Evolutionary conservation across 2,113 vertebrate genomes (phyloP), one percentile per base, ranked within the genome.

Genomic region (Chaetodon trifascialis): DNA sequence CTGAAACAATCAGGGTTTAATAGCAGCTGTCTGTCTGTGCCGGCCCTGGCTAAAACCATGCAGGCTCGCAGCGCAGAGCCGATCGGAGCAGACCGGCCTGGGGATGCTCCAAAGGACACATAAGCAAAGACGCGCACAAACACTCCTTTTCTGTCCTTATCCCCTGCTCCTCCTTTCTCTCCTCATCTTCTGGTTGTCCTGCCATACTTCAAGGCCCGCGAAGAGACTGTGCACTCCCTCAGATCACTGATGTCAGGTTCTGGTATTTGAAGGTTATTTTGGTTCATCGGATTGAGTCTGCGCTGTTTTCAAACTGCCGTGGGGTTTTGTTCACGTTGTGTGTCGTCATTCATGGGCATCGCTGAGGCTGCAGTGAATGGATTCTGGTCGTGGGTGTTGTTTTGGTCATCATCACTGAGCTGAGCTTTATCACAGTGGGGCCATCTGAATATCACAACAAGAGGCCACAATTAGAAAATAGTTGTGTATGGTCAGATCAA

Each of bases 1-100:
- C 97, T 95, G 96, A 97, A 97, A 96, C 96, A 94, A 97, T 97
- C 95, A 73, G 92, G 95, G 95, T 97, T 97, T 97, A 96, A 96
- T 96, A 96, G 95, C 95, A 94, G 95, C 96, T 94, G 96, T 96
- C 91, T 93, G 88, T 95, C 95, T 82, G 87, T 83, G 84, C 82
- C n/a, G 81, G 89, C 76, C 76, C 76, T n/a, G 85, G 86, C 86
- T 83, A 49, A 65, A 86, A 86, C 75, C 79, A 19, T 15, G 84
- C 25, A 79, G 71, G 79, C 85, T 79, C 73, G 23, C 79, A 21
- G 87, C 5, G 73, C 83, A 25, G 49, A 68, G 84, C 77, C 14
- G 74, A 72, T 54, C 80, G 65, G 80, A 77, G 83, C 30, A 87
- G 78, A 60, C 38, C 64, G 76, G 76, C 67, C 65, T 10, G 76